Evolutionary conservation across 1,140 invertebrate species (phyloP).

Genomic region (Eulimnadia texana): DNA sequence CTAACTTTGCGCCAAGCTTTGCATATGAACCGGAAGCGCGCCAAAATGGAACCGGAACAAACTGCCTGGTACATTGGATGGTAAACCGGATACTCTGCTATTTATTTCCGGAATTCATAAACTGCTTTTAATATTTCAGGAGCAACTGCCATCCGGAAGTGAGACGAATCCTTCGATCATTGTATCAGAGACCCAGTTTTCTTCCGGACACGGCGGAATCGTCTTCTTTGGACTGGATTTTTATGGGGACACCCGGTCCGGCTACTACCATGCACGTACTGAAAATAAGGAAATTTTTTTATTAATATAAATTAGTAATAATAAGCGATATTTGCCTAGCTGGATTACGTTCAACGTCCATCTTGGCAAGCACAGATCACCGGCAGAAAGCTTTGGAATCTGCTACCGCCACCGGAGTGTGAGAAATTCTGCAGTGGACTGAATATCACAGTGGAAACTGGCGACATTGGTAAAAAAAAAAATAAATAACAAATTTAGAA

Average conservation of each 20-base stretch:
- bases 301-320: constrained; percentile 15
- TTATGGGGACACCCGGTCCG: constrained; percentile 74
- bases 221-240: constrained; percentile 80
- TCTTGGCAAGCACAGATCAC: constrained; percentile 39
- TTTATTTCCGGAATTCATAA: neutral
- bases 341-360: constrained; percentile 35
- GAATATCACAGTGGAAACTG: constrained; percentile 31
- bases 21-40: constrained; percentile 23
- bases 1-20: constrained; percentile 7
- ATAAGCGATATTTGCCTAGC: constrained; percentile 22
- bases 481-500: constrained; percentile 11
- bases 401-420: constrained; percentile 36
- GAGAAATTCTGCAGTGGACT: constrained; percentile 27
- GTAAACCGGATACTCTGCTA: constrained; percentile 24
- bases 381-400: constrained; percentile 33
- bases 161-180: constrained; percentile 31
- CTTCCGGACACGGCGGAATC: constrained; percentile 57
- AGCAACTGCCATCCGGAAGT: constrained; percentile 37
- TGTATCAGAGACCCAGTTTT: constrained; percentile 38
- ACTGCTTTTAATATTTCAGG: constrained; percentile 24
- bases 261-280: constrained; percentile 86
- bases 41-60: constrained; percentile 24
- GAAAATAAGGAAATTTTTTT: constrained; percentile 4
- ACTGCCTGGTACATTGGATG: constrained; percentile 39
- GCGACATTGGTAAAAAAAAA: constrained; percentile 35